phyloP scores from a whole-genome alignment of 2,113 vertebrate genomes.

The Eupsittula cactorum region DNA sequence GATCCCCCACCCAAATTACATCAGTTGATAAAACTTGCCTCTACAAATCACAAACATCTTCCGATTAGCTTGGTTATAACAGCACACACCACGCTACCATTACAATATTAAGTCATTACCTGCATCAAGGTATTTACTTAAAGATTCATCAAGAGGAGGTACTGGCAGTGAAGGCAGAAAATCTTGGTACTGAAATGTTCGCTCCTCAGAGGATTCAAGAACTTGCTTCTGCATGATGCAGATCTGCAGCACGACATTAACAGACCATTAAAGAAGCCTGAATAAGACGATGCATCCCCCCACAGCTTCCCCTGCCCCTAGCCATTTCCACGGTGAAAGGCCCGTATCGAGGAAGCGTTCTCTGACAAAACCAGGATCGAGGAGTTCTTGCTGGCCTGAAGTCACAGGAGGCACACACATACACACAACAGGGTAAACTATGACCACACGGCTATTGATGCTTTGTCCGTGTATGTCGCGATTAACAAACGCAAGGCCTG shows the following conservation, averaged over 20 bases:
- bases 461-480: accelerated
- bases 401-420: background rate
- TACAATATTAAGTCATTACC: slow-evolving; percentile 71
- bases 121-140: slow-evolving; percentile 91
- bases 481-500: background rate
- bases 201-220: slow-evolving; percentile 78
- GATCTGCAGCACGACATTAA: background rate
- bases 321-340: background rate
- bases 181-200: slow-evolving; percentile 90
- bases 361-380: background rate
- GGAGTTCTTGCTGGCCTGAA: background rate
- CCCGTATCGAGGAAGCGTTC: accelerated
- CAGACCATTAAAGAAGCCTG: background rate
- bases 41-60: background rate
- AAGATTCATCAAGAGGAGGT: slow-evolving; percentile 84
- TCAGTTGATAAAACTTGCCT: background rate
- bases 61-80: background rate
- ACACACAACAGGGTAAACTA: background rate
- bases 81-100: accelerated
- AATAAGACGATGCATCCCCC: too few relatives aligned
- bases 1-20: background rate
- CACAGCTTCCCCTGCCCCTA: background rate
- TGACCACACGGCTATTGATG: accelerated
- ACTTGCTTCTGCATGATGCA: slow-evolving; percentile 84
- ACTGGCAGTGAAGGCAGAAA: slow-evolving; percentile 89